Base-by-base conservation (phyloP, 2,797 vertebrate genomes). In the Myotis planiceps region DNA sequence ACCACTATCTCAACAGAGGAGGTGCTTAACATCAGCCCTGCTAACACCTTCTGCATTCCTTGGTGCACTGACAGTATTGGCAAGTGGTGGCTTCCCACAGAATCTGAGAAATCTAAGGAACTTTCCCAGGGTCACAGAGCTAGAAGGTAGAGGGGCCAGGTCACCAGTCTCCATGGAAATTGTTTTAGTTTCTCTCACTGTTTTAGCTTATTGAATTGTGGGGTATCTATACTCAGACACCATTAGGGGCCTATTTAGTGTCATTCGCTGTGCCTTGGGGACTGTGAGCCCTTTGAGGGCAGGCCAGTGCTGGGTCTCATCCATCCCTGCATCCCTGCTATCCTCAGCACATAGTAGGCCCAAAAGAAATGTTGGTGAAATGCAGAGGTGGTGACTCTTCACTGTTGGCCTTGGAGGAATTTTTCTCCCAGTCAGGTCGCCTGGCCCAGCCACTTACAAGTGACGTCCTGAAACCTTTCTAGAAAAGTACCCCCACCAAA, bases 281-380 rank as follows among this genome's bases (percentile, higher is more conserved):
- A 21, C 45, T n/a, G 14, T 27, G 32, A 39, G 19, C 32, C 45
- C 37, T 45, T 16, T 13, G 71, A 45, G 51, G 78, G 29, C 5
- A 0, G 34, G 37, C 63, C 5, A n/a, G 47, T 2, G 7, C 23
- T 0, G 13, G 47, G 76, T 49, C 55, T 51, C 12, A 5, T 12
- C 2, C 23, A 16, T 32, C 29, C 47, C 76, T 5, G 21, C 0
- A 5, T 2, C 7, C 4, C 13, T 2, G 3, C 34, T 5, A 4
- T 15, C 1, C 9, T 3, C 21, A 29, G 45, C 58, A 9, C 49
- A 32, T 0, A 25, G 42, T 1, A 45, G 45, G 18, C 18, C 14
- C 42, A 13, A 16, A 16, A 47, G 66, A 23, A 29, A 16, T 39
- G 53, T 2, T 15, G 12, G 29, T 80, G 19, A 21, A 14, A 51